Base-by-base conservation (phyloP, 2,888 invertebrate species). In the Bombylius major region DNA sequence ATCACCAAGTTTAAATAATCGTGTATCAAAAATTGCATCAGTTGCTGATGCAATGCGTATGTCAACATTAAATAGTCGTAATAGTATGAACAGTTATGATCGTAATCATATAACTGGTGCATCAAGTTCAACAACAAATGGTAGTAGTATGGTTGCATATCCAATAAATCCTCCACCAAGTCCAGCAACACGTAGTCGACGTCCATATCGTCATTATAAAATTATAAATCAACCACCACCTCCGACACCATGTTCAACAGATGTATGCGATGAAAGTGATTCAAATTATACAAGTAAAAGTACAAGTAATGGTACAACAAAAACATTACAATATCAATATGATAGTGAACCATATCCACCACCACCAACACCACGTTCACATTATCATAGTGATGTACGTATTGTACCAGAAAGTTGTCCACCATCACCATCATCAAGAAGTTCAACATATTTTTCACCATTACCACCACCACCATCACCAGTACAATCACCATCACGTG, bases 211-310 rank as follows among this genome's bases (percentile, higher is more conserved):
- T 34, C 86, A 89, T 73, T 87, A 88, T 71, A 76, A 82, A 62
- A 78, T 83, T 62, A 86, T 87, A 60, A 86, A 84, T 75, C 87
- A 88, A 70, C 89, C 91, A 0, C 94, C 94, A 8, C 95, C 94
- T 34, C 94, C 94, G 12, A 95, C 95, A 32, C 95, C 95, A 1
- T 95, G 93, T 69, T 91, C 91, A 62, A 94, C 95, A 44, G 95
- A 95, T 64, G 89, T 94, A 62, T 94, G 92, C 66, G 90, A 92
- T 70, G 91, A 91, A 72, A 89, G 89, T 33, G 91, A 91, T 66
- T 84, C 83, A 56, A 84, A 83, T 68, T 84, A 83, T 65, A 81
- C 82, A 12, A 76, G 78, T 47, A 77, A 78, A 58, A 77, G 76
- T 61, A 75, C 73, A 59, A 72, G 71, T 59, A 69, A 70, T 49